Evolutionary conservation across 2,797 vertebrate species (phyloP).

Genomic region (Apogon hyalosoma): DNA sequence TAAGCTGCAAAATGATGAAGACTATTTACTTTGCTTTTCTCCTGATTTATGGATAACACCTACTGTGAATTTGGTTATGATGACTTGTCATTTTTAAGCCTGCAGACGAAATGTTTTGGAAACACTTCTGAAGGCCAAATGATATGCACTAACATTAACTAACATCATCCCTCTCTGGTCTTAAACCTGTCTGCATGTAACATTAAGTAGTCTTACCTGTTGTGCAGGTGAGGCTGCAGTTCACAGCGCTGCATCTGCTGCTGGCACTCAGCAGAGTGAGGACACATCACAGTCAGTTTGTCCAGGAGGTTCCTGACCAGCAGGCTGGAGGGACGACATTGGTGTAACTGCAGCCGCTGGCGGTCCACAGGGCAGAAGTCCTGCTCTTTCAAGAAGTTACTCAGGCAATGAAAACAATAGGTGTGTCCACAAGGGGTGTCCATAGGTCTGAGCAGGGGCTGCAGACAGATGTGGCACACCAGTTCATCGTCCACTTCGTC

Average conservation of each 20-base stretch:
- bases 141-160: not conserved
- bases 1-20: too few species aligned
- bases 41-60: too few species aligned
- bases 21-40: too few species aligned
- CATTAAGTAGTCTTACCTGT: conserved; percentile 83
- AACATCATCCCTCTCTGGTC: not conserved
- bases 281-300: conserved; percentile 89
- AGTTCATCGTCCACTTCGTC: conserved; percentile 94
- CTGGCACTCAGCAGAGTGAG: conserved; percentile 86
- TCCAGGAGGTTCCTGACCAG: conserved; percentile 93
- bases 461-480: conserved; percentile 94
- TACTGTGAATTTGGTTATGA: too few species aligned
- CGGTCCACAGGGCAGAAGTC: conserved; percentile 94
- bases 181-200: not conserved
- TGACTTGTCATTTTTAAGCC: too few species aligned
- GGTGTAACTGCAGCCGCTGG: conserved; percentile 88
- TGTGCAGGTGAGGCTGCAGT: conserved; percentile 92
- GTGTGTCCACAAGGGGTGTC: conserved; percentile 96
- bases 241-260: conserved; percentile 92
- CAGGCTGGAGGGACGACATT: conserved; percentile 91
- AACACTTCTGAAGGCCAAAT: not conserved
- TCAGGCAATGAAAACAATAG: conserved; percentile 91
- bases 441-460: conserved; percentile 92
- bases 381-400: conserved; percentile 92
- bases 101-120: too few species aligned